phyloP scores from a whole-genome alignment of 2,797 vertebrate genomes.

The Sphenopsis melanotis region DNA sequence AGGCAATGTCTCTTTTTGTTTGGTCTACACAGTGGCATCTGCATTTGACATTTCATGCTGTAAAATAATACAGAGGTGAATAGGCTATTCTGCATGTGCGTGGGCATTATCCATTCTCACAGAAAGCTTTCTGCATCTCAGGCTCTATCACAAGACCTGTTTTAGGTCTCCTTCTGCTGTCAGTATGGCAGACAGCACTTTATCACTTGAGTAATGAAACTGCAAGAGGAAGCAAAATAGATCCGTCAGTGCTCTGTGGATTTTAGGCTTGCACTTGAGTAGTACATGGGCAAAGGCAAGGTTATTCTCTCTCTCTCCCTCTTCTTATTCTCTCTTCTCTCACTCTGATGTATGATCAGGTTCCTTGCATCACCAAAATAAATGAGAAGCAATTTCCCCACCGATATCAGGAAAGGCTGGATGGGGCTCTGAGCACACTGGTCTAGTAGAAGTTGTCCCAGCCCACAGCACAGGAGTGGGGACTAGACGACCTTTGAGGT shows the following conservation, averaged over 20 bases:
- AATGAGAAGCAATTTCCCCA: background rate
- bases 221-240: background rate
- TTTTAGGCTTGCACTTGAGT: background rate
- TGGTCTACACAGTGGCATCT: background rate
- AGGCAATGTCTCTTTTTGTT: background rate
- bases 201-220: background rate
- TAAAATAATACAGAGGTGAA: background rate
- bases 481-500: background rate
- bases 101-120: background rate
- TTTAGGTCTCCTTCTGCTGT: background rate
- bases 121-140: background rate
- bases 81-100: background rate
- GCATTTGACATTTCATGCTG: background rate
- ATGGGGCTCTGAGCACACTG: background rate
- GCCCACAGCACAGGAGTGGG: background rate
- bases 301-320: background rate
- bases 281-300: background rate
- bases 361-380: background rate
- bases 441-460: background rate
- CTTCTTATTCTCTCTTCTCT: background rate
- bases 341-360: background rate
- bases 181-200: background rate
- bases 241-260: background rate
- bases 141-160: background rate
- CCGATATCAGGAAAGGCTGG: background rate